Percentiles rank a stretch among this genome's conserved stretches.
Conservation (phyloP, 2,113 vertebrate genomes). For the Charina bottae region DNA sequence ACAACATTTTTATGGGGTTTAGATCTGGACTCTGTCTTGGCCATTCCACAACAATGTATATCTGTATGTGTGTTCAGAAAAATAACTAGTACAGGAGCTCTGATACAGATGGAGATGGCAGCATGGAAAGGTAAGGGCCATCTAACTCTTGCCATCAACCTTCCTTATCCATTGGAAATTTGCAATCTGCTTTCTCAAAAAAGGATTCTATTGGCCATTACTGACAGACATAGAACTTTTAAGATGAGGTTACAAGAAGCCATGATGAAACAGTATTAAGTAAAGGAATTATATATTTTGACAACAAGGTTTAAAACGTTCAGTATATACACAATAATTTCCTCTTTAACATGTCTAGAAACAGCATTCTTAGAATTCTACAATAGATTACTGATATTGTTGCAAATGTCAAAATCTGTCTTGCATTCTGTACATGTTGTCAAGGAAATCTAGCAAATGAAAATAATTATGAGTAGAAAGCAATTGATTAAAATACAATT, state of each 20-base stretch:
- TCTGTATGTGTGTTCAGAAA: no score
- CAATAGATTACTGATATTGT: not conserved
- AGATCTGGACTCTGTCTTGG: no score
- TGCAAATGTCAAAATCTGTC: not conserved
- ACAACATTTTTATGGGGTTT: no score
- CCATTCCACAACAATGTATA: no score
- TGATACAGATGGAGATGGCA: no score
- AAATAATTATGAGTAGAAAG: conserved; percentile 16
- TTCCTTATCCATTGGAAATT: no score
- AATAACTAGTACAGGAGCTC: no score
- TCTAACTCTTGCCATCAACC: no score
- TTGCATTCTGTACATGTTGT: not conserved
- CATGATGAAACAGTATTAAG: not conserved
- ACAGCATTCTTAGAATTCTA: not conserved
- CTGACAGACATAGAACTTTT: not conserved
- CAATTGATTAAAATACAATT: conserved; percentile 26
- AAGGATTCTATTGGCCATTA: not conserved
- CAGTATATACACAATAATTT: no score
- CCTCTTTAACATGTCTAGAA: no score
- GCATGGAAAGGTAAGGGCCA: no score
- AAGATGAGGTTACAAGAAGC: not conserved
- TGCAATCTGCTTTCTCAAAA: not conserved
- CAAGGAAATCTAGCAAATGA: conserved; percentile 19
- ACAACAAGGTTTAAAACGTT: no score
- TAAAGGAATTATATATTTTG: not conserved